Evolutionary conservation across 2,113 vertebrate species (phyloP).

Genomic region (Lampris megalopsis): DNA sequence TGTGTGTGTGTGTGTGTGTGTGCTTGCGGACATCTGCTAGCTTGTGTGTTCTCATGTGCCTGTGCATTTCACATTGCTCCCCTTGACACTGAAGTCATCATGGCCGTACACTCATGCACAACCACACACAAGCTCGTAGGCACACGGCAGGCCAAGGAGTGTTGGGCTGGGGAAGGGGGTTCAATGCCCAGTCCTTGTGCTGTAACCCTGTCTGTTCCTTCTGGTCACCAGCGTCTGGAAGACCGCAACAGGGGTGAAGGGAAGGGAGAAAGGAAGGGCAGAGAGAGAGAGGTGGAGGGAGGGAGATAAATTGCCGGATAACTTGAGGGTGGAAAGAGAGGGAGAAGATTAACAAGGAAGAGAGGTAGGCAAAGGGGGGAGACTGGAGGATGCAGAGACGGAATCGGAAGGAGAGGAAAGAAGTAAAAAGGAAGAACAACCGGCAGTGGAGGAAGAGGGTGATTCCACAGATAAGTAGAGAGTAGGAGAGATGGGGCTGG

Average conservation of each 20-base stretch:
- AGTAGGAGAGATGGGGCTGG: not conserved
- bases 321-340: slow-evolving; percentile 11
- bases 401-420: slow-evolving; percentile 1
- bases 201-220: slow-evolving; percentile 65
- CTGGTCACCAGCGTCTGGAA: slow-evolving; percentile 59
- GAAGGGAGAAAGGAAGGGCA: not conserved
- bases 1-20: not conserved
- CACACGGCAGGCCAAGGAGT: slow-evolving; percentile 37
- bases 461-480: not conserved
- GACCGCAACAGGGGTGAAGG: slow-evolving; percentile 55
- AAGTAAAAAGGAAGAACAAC: not conserved
- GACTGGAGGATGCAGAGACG: not conserved
- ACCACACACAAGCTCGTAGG: slow-evolving; percentile 6
- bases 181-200: slow-evolving; percentile 34
- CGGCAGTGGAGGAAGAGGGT: too few relatives aligned
- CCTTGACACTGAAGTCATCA: slow-evolving; percentile 9
- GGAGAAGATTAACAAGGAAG: not conserved
- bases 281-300: not conserved
- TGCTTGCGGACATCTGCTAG: slow-evolving; percentile 8
- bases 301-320: slow-evolving; percentile 42
- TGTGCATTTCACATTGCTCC: not conserved
- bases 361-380: too few relatives aligned
- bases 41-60: not conserved
- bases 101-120: slow-evolving; percentile 22
- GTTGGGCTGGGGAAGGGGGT: slow-evolving; percentile 55